Percentiles rank a stretch among this genome's conserved stretches.
Evolutionary conservation across 2,113 vertebrate species (phyloP).

Genomic region (Petrocephalus microphthalmus): DNA sequence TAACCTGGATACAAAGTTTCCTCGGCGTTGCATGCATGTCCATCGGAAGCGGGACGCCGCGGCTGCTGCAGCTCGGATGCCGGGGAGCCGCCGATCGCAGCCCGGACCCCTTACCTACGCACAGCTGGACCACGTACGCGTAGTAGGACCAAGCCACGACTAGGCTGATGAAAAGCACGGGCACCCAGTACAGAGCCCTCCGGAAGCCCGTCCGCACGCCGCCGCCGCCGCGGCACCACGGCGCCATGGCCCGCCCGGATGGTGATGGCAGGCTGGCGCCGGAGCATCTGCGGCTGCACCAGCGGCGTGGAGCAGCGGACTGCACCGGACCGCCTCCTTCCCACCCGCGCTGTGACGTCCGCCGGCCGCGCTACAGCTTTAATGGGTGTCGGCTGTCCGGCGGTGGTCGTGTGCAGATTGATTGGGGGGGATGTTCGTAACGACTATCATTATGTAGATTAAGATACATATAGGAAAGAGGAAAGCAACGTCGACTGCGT

Average conservation of each 20-base stretch:
- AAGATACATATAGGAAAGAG: not conserved
- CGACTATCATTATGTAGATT: not conserved
- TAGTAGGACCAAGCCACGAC: slow-evolving; percentile 73
- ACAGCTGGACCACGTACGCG: slow-evolving; percentile 68
- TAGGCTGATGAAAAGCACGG: slow-evolving; percentile 64
- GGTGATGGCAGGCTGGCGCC: not conserved
- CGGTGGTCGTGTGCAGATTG: not conserved
- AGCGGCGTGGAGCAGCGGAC: not conserved
- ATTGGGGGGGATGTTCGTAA: not conserved
- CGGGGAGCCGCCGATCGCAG: not conserved
- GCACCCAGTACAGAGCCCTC: slow-evolving; percentile 65
- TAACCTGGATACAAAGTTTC: not conserved
- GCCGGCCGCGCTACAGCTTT: not conserved
- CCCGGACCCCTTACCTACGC: slow-evolving; percentile 55
- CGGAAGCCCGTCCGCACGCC: slow-evolving; percentile 50
- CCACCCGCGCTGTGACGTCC: slow-evolving; percentile 19
- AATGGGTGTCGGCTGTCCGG: not conserved
- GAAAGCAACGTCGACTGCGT: not conserved
- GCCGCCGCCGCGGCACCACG: slow-evolving; percentile 45
- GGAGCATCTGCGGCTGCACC: not conserved
- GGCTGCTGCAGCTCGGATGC: not conserved
- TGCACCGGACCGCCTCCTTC: slow-evolving; percentile 6
- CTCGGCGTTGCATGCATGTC: not conserved
- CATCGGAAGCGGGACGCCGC: not conserved
- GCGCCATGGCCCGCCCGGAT: slow-evolving; percentile 38